Evolutionary conservation across 1,140 invertebrate genomes (phyloP).

Genomic region (Dolichoris vasculosae): DNA sequence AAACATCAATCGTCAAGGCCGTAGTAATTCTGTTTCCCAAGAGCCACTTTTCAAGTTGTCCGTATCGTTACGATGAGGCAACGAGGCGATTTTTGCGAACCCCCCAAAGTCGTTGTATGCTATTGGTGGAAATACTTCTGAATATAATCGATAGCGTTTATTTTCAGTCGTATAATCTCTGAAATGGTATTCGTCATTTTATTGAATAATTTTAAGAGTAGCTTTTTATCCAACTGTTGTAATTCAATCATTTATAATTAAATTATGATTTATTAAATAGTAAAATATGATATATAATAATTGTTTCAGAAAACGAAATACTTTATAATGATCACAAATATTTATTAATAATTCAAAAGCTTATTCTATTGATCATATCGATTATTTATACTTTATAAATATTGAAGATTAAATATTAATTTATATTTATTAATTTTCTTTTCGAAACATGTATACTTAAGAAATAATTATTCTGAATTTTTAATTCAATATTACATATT

Average conservation of each 20-base stretch:
- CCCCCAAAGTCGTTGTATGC: not conserved
- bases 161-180: not conserved
- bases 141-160: not conserved
- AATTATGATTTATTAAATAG: not conserved
- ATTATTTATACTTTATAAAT: too few relatives aligned
- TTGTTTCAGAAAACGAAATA: too few relatives aligned
- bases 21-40: not conserved
- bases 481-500: too few relatives aligned
- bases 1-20: constrained; percentile 40
- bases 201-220: not conserved
- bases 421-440: too few relatives aligned
- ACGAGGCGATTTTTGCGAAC: constrained; percentile 31
- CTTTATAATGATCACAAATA: too few relatives aligned
- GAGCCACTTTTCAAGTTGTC: constrained; percentile 43
- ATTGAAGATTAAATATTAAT: too few relatives aligned
- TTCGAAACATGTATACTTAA: too few relatives aligned
- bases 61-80: not conserved
- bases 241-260: not conserved
- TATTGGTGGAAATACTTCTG: constrained; percentile 1
- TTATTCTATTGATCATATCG: too few relatives aligned
- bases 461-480: too few relatives aligned
- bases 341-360: too few relatives aligned
- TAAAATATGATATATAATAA: too few relatives aligned
- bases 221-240: not conserved
- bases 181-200: not conserved